Percentiles rank a stretch among this genome's conserved stretches.
These are phyloP conservation scores for Macrosoma leucophasiata DNA, from an alignment of 2,888 invertebrate species.

Conservation along the genomic window DNA sequence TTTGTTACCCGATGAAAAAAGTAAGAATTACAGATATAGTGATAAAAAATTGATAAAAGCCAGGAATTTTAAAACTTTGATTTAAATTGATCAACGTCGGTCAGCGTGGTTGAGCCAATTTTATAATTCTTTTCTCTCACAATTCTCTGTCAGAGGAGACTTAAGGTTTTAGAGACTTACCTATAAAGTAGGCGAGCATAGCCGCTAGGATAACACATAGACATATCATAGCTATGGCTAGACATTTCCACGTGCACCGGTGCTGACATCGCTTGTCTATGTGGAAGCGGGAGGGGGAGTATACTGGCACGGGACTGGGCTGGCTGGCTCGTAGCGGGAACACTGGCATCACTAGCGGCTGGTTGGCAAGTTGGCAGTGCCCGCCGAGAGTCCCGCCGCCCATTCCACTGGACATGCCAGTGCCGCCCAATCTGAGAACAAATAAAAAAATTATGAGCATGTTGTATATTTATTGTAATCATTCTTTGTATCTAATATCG, in stretches of 20 bases:
- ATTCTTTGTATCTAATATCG: too few species aligned
- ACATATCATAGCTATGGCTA: constrained; percentile 94
- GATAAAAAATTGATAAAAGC: too few species aligned
- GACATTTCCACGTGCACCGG: constrained; percentile 97
- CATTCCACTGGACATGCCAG: constrained; percentile 74
- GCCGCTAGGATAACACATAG: constrained; percentile 92
- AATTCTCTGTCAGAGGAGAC: too few species aligned
- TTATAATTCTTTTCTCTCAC: too few species aligned
- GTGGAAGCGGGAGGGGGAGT: constrained; percentile 94
- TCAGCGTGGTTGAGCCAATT: too few species aligned
- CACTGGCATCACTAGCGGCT: constrained; percentile 90
- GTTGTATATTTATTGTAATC: too few species aligned
- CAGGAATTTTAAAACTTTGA: too few species aligned
- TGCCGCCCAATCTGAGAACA: constrained; percentile 67
- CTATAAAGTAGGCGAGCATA: constrained; percentile 96
- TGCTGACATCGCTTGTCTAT: constrained; percentile 95
- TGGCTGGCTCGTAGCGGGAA: constrained; percentile 90
- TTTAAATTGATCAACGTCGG: too few species aligned
- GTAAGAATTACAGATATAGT: too few species aligned
- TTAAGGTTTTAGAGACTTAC: constrained; percentile 71
- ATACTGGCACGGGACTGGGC: constrained; percentile 83
- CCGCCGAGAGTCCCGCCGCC: constrained; percentile 79
- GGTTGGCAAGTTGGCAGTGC: constrained; percentile 81
- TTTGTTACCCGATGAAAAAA: too few species aligned
- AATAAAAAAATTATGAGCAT: constrained; percentile 28